phyloP scores from a whole-genome alignment of 2,797 vertebrate species.

The Danio albolineatus region DNA sequence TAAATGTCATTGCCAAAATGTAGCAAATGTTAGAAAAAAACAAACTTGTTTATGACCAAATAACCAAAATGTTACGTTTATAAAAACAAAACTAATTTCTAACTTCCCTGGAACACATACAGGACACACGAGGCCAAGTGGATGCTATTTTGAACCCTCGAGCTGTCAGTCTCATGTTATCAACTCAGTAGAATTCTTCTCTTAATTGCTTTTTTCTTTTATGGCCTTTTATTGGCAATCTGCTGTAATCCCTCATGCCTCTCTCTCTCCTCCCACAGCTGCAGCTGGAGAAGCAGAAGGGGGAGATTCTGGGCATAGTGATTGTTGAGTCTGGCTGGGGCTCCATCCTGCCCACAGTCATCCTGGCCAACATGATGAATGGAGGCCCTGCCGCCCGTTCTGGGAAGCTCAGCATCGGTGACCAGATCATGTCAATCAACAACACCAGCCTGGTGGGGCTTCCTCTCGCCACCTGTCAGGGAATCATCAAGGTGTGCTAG shows the following conservation, averaged over 20 bases:
- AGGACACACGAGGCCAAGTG: not conserved
- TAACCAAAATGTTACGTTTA: not conserved
- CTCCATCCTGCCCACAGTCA: slow-evolving; percentile 97
- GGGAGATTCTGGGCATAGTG: slow-evolving; percentile 97
- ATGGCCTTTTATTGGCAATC: slow-evolving; percentile 39
- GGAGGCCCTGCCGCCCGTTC: slow-evolving; percentile 95
- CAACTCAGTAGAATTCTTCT: slow-evolving; percentile 24
- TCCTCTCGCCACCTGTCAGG: slow-evolving; percentile 98
- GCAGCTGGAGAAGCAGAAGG: slow-evolving; percentile 96
- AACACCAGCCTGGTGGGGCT: slow-evolving; percentile 98
- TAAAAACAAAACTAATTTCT: not conserved
- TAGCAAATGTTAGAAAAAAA: too few relatives aligned
- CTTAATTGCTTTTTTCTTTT: slow-evolving; percentile 41
- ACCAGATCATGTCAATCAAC: slow-evolving; percentile 99
- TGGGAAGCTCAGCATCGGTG: slow-evolving; percentile 97
- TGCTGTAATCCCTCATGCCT: slow-evolving; percentile 11
- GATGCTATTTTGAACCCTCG: slow-evolving; percentile 19
- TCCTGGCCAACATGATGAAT: slow-evolving; percentile 99
- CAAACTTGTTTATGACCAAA: not conserved
- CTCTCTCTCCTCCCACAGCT: slow-evolving; percentile 78
- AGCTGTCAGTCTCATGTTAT: slow-evolving; percentile 8
- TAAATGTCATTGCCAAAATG: not conserved
- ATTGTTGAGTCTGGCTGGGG: slow-evolving; percentile 99
- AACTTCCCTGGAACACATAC: not conserved
- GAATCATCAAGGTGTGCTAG: slow-evolving; percentile 94